phyloP scores from a whole-genome alignment of 2,888 invertebrate species.

The Drosophila pseudotakahashii region DNA sequence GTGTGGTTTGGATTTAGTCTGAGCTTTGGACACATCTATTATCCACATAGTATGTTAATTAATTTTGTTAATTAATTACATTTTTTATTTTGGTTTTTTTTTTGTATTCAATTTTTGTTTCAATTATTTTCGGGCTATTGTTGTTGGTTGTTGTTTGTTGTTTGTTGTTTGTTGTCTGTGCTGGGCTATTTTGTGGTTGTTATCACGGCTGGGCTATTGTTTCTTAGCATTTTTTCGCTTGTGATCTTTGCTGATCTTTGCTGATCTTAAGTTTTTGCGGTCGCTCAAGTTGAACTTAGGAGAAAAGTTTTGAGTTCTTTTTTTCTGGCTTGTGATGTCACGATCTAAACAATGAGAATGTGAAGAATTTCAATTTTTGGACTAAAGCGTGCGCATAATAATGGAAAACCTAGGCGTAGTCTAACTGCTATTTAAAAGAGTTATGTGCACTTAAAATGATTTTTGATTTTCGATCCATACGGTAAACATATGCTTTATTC shows the following conservation, averaged over 20 bases:
- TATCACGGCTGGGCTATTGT: conserved; percentile 70
- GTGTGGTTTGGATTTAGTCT: conserved; percentile 42
- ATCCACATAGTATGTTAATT: conserved; percentile 33
- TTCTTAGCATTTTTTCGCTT: conserved; percentile 54
- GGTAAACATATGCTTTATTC: conserved; percentile 37
- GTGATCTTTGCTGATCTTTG: conserved; percentile 65
- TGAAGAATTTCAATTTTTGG: conserved; percentile 32
- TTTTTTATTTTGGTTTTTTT: neutral
- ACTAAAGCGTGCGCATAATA: conserved; percentile 48
- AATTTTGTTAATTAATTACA: conserved; percentile 14
- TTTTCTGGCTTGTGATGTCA: conserved; percentile 58
- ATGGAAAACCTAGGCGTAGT: conserved; percentile 53
- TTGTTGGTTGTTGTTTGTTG: conserved; percentile 27
- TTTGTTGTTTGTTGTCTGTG: conserved; percentile 32
- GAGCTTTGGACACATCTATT: conserved; percentile 17
- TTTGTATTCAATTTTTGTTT: conserved; percentile 73
- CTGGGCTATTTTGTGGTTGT: conserved; percentile 29
- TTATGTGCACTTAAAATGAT: conserved; percentile 75
- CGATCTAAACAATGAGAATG: conserved; percentile 22
- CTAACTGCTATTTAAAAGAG: conserved; percentile 48
- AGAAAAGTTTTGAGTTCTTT: conserved; percentile 32
- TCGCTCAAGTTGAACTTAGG: conserved; percentile 66
- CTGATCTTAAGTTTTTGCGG: conserved; percentile 37
- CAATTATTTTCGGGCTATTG: conserved; percentile 79
- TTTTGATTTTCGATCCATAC: conserved; percentile 71